Percentiles rank a stretch among this genome's conserved stretches.
Evolutionary conservation across 2,113 vertebrate species (phyloP).

Genomic region (Labeo rohita): DNA sequence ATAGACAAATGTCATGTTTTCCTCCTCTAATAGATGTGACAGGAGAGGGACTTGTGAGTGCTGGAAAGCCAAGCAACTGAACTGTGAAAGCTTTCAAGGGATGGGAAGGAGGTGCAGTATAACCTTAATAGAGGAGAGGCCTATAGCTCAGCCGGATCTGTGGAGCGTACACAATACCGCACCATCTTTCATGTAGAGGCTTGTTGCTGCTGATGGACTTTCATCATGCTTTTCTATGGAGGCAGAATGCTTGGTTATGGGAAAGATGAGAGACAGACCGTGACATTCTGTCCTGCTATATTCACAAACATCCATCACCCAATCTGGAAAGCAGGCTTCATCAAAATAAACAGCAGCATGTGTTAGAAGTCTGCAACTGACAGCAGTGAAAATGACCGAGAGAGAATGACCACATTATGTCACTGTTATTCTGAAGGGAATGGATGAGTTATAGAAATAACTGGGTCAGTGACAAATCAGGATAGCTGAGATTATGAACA

Average conservation of each 20-base stretch:
- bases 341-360: slow-evolving; percentile 16
- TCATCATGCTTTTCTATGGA: slow-evolving; percentile 35
- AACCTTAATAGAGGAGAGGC: slow-evolving; percentile 26
- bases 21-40: slow-evolving; percentile 21
- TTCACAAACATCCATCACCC: slow-evolving; percentile 35
- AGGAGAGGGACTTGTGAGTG: slow-evolving; percentile 10
- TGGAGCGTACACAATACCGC: neutral
- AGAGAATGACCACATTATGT: neutral
- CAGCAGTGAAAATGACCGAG: neutral
- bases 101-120: slow-evolving; percentile 22
- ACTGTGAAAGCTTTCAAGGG: slow-evolving; percentile 43
- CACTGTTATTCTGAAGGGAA: neutral
- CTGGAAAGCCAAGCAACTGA: slow-evolving; percentile 35
- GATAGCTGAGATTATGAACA: neutral
- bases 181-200: slow-evolving; percentile 20
- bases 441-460: slow-evolving; percentile 7
- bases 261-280: slow-evolving; percentile 10
- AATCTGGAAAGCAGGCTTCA: slow-evolving; percentile 16
- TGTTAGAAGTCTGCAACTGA: slow-evolving; percentile 13
- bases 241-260: slow-evolving; percentile 13
- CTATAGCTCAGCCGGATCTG: slow-evolving; percentile 30
- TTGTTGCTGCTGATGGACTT: slow-evolving; percentile 47
- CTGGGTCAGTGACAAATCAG: neutral
- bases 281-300: slow-evolving; percentile 17
- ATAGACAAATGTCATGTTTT: slow-evolving; percentile 33